These are phyloP conservation scores for Melanotaenia parkinsoni DNA, from an alignment of 2,797 vertebrate species.

Conservation along the genomic window DNA sequence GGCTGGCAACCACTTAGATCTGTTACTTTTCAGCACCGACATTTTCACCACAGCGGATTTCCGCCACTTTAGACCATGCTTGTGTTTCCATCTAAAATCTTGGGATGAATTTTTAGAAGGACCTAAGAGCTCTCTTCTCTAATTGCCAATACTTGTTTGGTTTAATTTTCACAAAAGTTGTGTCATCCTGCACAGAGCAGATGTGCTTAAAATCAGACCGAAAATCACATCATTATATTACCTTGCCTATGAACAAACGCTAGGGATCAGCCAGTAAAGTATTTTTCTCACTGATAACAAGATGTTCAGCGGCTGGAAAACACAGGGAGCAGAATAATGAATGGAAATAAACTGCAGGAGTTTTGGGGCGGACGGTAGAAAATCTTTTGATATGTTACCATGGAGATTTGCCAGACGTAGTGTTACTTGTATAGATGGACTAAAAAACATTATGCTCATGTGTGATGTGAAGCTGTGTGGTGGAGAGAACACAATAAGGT, in stretches of 20 bases:
- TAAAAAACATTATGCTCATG: not conserved
- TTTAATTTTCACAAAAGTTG: not conserved
- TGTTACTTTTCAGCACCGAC: not conserved
- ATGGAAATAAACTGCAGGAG: not conserved
- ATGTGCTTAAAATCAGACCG: not conserved
- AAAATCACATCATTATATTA: not conserved
- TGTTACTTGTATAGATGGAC: not conserved
- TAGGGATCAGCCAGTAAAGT: not conserved
- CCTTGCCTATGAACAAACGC: not conserved
- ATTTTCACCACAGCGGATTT: not conserved
- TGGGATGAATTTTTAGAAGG: not conserved
- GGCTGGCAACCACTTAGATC: not conserved
- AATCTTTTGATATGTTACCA: not conserved
- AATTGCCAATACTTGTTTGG: not conserved
- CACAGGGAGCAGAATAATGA: not conserved
- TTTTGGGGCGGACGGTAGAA: too few species aligned
- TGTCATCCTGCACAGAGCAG: not conserved
- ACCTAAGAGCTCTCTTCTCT: not conserved
- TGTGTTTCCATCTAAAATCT: not conserved
- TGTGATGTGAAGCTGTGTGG: not conserved
- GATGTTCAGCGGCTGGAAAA: not conserved
- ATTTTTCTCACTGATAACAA: not conserved
- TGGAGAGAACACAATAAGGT: not conserved
- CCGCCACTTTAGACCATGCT: not conserved
- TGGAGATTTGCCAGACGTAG: not conserved